A percentile compares a stretch with the other conserved stretches of the same genome.
phyloP scores from a whole-genome alignment of 2,888 invertebrate species.

The Bimastos eiseni region DNA sequence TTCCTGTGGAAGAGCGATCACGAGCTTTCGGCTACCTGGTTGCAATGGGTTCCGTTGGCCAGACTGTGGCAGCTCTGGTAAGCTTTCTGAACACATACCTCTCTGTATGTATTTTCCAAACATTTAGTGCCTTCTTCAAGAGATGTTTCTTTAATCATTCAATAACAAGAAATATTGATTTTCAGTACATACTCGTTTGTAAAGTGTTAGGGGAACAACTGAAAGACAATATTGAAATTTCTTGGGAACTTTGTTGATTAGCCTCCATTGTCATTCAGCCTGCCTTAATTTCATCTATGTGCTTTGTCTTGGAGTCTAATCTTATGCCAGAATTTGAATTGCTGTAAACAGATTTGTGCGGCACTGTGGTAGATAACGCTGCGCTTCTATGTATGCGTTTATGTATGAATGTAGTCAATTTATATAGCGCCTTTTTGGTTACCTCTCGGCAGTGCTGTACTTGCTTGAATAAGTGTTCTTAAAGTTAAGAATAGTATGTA shows the following conservation, averaged over 20 bases:
- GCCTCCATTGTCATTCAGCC: neutral
- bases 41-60: slow-evolving; percentile 76
- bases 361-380: neutral
- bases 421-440: neutral
- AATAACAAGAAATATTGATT: no score
- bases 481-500: no score
- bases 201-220: neutral
- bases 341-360: neutral
- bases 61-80: slow-evolving; percentile 75
- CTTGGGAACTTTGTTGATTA: neutral
- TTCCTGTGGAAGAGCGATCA: slow-evolving; percentile 74
- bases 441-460: no score
- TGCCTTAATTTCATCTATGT: neutral
- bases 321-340: neutral
- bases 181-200: neutral
- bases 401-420: neutral
- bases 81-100: slow-evolving; percentile 49
- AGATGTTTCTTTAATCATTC: no score
- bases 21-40: slow-evolving; percentile 75
- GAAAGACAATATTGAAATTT: neutral
- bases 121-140: no score
- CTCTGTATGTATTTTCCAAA: neutral
- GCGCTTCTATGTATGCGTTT: neutral
- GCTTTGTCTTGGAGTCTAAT: neutral
- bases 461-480: no score